Conservation (phyloP, 2,113 vertebrate species). For the Physeter macrocephalus region DNA sequence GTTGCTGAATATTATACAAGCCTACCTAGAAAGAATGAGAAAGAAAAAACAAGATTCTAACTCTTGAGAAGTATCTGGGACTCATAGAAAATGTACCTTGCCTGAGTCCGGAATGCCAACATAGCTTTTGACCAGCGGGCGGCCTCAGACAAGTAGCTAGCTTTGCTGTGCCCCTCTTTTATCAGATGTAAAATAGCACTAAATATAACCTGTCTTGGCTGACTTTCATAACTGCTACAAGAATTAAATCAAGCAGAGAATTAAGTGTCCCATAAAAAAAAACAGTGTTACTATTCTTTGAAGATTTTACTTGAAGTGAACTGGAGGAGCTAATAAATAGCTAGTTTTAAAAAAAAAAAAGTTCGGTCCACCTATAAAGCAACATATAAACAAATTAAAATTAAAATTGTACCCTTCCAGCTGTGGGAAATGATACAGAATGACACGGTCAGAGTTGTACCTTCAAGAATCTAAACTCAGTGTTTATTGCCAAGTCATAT, state of each 20-base stretch:
- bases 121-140: not conserved
- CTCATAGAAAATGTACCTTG: not conserved
- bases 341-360: not conserved
- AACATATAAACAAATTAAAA: constrained; percentile 10
- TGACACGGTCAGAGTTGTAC: not conserved
- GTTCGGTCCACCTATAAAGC: not conserved
- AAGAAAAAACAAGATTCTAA: not conserved
- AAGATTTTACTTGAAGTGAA: constrained; percentile 18
- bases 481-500: not conserved
- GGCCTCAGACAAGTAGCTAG: not conserved
- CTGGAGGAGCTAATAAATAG: not conserved
- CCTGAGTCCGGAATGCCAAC: not conserved
- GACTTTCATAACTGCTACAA: not conserved
- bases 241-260: constrained; percentile 25
- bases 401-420: not conserved
- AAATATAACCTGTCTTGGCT: constrained; percentile 1
- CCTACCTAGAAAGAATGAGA: not conserved
- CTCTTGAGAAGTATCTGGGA: not conserved
- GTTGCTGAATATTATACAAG: not conserved
- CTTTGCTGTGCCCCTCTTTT: not conserved
- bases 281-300: constrained; percentile 21
- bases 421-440: not conserved
- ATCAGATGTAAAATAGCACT: not conserved
- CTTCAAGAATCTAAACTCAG: not conserved
- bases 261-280: constrained; percentile 22